Base-by-base conservation (phyloP, 2,888 invertebrate genomes). In the Caenorhabditis angaria region DNA sequence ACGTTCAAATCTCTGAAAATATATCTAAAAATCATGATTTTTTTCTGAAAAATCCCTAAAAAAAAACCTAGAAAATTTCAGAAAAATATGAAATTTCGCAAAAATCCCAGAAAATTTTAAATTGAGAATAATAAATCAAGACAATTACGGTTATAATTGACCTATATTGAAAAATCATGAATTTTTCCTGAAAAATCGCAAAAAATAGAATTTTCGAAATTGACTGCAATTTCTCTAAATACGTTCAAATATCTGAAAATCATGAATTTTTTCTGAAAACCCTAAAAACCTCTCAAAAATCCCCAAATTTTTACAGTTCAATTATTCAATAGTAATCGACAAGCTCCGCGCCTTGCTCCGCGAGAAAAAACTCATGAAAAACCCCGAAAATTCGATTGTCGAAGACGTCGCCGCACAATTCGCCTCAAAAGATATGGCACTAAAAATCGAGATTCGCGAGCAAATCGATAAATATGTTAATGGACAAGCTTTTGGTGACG, bases 291-390 rank as follows among this genome's bases (percentile, higher is more conserved):
- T n/a, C 22, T 51, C 14, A 6, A 2, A 51, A 51, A 64, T 25
- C 27, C 6, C 29, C 3, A 27, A 24, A 24, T 55, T 35, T 28
- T 67, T 67, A 20, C 61, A 67, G 67, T 61, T 67, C 29, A 53
- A 58, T 32, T 20, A 35, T 20, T 12, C 22, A n/a, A 51, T 35
- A 3, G 50, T 53, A 25, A 1, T 24, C 1, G n/a, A 41, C 2
- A 32, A 61, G 10, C 22, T 61, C 24, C 14, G 32, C 14, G 1
- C 22, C 22, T 27, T 51, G 28, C 4, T 41, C 0, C 24, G n/a
- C 27, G 57, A 67, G n/a, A 51, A 51, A 27, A 56, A 22, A 22
- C 2, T 28, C 22, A 14, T 29, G 27, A 47, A 50, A 14, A 53
- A 27, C 2, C 57, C 61, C 3, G 8, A 20, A 24, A 41, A 51